These are phyloP conservation scores for Miltochrista miniata DNA, from an alignment of 2,888 invertebrate genomes.

Conservation along the genomic window DNA sequence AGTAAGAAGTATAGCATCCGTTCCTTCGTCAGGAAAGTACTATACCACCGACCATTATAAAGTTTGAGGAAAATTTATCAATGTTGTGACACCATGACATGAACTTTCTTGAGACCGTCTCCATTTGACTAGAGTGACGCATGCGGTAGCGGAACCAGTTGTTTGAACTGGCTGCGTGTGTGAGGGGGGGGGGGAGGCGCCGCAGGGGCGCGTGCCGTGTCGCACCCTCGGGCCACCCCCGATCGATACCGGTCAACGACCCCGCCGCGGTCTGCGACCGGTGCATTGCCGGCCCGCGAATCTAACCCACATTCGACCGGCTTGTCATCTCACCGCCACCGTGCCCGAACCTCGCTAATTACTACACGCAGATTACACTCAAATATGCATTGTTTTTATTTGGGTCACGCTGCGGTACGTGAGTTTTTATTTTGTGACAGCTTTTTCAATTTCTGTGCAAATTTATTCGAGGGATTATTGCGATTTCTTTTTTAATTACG, in stretches of 20 bases:
- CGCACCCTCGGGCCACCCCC: constrained; percentile 49
- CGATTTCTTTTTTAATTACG: background rate
- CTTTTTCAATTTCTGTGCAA: constrained; percentile 14
- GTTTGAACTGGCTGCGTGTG: constrained; percentile 49
- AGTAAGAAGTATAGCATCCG: no score
- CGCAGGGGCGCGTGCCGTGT: constrained; percentile 64
- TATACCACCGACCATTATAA: no score
- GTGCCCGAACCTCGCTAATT: constrained; percentile 58
- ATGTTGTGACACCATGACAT: constrained; percentile 11
- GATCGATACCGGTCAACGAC: constrained; percentile 82
- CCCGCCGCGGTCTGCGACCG: constrained; percentile 70
- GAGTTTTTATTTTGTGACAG: constrained; percentile 25
- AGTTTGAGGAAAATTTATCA: constrained; percentile 9
- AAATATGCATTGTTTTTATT: constrained; percentile 61
- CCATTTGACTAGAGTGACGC: constrained; percentile 71
- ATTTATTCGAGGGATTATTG: constrained; percentile 2
- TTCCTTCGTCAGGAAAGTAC: no score
- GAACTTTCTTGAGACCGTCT: constrained; percentile 35
- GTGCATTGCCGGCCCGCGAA: constrained; percentile 69
- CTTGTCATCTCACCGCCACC: constrained; percentile 6
- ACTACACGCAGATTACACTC: constrained; percentile 63
- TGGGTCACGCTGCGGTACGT: constrained; percentile 50
- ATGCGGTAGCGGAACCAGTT: constrained; percentile 70
- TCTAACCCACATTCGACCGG: constrained; percentile 68
- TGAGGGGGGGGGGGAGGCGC: constrained; percentile 44